Conservation (phyloP, 1,140 invertebrate genomes). For the Potamilus streckersoni region DNA sequence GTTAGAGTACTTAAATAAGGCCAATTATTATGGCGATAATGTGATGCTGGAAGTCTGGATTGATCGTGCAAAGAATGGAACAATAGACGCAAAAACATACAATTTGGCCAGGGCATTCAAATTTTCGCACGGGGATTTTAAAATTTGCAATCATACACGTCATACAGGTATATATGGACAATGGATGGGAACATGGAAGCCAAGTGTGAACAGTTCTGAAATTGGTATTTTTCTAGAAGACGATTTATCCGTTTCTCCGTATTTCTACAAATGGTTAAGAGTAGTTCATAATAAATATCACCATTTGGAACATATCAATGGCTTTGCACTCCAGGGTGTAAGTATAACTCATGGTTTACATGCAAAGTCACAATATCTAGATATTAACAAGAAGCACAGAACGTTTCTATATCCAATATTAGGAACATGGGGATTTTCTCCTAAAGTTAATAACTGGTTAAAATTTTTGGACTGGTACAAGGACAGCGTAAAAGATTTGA, state of each 20-base stretch:
- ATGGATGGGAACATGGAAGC: slow-evolving; percentile 42
- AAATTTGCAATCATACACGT: background rate
- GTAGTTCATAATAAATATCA: slow-evolving; percentile 41
- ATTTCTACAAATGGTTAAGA: slow-evolving; percentile 40
- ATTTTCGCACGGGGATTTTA: no score
- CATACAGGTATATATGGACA: slow-evolving; percentile 40
- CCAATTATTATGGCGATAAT: no score
- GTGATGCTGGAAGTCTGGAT: no score
- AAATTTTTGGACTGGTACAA: slow-evolving; percentile 11
- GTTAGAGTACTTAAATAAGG: no score
- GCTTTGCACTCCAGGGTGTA: slow-evolving; percentile 39
- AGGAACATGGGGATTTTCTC: slow-evolving; percentile 25
- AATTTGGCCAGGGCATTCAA: no score
- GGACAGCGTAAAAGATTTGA: background rate
- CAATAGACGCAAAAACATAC: no score
- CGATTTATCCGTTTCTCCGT: slow-evolving; percentile 40
- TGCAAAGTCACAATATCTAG: background rate
- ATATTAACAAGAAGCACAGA: slow-evolving; percentile 9
- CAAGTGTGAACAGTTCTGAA: slow-evolving; percentile 23
- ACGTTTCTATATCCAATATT: slow-evolving; percentile 26
- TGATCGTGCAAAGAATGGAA: no score
- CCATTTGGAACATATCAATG: slow-evolving; percentile 21
- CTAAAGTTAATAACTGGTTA: slow-evolving; percentile 16
- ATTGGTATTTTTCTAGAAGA: slow-evolving; percentile 51
- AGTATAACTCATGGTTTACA: slow-evolving; percentile 40